phyloP scores from a whole-genome alignment of 2,888 invertebrate species.

The Macrosiphum euphorbiae region DNA sequence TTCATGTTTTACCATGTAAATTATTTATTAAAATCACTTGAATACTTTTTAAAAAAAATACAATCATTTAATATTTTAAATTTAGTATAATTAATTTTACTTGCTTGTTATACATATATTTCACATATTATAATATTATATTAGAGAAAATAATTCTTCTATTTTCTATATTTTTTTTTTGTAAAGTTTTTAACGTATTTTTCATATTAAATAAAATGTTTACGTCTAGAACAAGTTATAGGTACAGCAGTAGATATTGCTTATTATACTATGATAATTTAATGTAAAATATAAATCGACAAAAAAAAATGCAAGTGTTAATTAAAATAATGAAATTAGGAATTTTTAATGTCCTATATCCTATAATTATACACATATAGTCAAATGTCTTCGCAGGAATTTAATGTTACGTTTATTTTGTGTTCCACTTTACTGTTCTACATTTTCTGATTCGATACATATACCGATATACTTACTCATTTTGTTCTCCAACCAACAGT shows the following conservation, averaged over 20 bases:
- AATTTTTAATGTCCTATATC: background rate
- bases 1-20: background rate
- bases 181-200: background rate
- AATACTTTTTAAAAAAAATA: background rate
- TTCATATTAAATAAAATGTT: background rate
- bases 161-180: background rate
- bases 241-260: background rate
- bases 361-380: background rate
- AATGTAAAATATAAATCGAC: background rate
- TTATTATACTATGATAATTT: background rate
- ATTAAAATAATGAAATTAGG: background rate
- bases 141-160: background rate
- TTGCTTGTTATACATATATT: background rate
- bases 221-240: background rate
- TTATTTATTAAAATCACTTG: background rate
- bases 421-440: conserved; percentile 39
- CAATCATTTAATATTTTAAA: background rate
- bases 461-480: background rate
- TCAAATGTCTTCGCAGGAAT: background rate
- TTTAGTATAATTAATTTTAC: background rate
- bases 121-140: background rate
- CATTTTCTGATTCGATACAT: background rate
- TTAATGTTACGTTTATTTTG: background rate
- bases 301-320: background rate
- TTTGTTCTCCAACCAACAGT: background rate